These are phyloP conservation scores for Lithosia quadra DNA, from an alignment of 2,888 invertebrate genomes.

Conservation along the genomic window DNA sequence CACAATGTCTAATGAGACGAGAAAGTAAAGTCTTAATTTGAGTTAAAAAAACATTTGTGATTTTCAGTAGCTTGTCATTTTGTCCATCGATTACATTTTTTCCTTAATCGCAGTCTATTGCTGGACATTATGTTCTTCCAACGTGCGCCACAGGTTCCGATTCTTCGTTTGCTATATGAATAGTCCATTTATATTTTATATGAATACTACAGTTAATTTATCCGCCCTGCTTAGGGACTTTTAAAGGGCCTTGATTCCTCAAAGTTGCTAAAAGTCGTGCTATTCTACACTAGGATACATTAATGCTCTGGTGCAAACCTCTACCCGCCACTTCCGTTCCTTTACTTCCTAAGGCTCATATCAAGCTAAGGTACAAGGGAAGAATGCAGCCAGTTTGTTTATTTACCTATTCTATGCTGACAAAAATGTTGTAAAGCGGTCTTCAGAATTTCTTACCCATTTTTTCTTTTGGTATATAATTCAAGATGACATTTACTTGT, in stretches of 20 bases:
- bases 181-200: too few species aligned
- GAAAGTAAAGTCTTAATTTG: constrained; percentile 5
- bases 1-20: constrained; percentile 11
- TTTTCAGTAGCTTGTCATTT: constrained; percentile 21
- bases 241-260: not conserved
- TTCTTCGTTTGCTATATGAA: not conserved
- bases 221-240: too few species aligned
- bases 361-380: too few species aligned
- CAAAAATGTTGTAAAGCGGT: not conserved
- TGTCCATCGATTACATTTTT: too few species aligned
- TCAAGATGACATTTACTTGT: not conserved
- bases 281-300: not conserved
- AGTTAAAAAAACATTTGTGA: not conserved
- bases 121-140: too few species aligned
- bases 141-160: too few species aligned
- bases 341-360: not conserved
- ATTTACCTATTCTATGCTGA: not conserved
- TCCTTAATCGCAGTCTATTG: too few species aligned
- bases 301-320: too few species aligned
- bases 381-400: not conserved
- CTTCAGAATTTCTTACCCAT: not conserved
- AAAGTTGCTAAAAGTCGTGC: not conserved
- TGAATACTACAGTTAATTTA: not conserved
- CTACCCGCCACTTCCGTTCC: not conserved
- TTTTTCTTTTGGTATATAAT: not conserved